A percentile compares a stretch with the other conserved stretches of the same genome.
Evolutionary conservation across 2,888 invertebrate species (phyloP).

Genomic region (Junonia oenone): DNA sequence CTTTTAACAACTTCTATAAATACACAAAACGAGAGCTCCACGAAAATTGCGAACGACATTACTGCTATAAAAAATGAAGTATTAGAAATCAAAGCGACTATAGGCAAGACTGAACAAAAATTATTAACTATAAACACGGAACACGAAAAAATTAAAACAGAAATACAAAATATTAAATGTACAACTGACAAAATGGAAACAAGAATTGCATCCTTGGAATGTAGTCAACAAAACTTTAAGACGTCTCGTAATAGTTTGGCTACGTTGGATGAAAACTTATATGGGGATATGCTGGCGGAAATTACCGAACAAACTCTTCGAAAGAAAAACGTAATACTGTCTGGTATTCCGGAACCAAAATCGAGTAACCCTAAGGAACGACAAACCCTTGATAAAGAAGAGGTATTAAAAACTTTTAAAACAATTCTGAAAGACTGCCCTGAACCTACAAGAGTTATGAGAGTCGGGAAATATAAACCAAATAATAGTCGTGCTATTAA

Average conservation of each 20-base stretch:
- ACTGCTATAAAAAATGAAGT: slow-evolving; percentile 17
- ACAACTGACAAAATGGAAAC: slow-evolving; percentile 3
- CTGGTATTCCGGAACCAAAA: slow-evolving; percentile 11
- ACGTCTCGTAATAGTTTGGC: not conserved
- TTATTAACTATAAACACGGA: slow-evolving; percentile 6
- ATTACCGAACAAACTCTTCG: not conserved
- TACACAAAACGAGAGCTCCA: slow-evolving; percentile 12
- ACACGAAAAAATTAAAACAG: slow-evolving; percentile 12
- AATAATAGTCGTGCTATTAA: slow-evolving; percentile 13
- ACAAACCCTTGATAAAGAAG: not conserved
- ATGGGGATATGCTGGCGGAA: slow-evolving; percentile 2
- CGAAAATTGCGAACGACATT: slow-evolving; percentile 10
- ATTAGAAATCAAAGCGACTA: slow-evolving; percentile 1
- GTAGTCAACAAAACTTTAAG: slow-evolving; percentile 7
- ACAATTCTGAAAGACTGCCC: slow-evolving; percentile 1
- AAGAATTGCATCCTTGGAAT: slow-evolving; percentile 13
- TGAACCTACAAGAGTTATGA: slow-evolving; percentile 10
- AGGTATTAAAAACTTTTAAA: slow-evolving; percentile 8
- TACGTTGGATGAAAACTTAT: not conserved
- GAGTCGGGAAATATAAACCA: slow-evolving; percentile 18
- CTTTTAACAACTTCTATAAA: slow-evolving; percentile 3
- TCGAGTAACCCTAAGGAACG: not conserved
- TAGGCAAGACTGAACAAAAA: slow-evolving; percentile 15
- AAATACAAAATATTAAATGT: not conserved
- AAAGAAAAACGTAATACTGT: slow-evolving; percentile 13